phyloP scores from a whole-genome alignment of 2,888 invertebrate genomes.

The Caenorhabditis sp. region DNA sequence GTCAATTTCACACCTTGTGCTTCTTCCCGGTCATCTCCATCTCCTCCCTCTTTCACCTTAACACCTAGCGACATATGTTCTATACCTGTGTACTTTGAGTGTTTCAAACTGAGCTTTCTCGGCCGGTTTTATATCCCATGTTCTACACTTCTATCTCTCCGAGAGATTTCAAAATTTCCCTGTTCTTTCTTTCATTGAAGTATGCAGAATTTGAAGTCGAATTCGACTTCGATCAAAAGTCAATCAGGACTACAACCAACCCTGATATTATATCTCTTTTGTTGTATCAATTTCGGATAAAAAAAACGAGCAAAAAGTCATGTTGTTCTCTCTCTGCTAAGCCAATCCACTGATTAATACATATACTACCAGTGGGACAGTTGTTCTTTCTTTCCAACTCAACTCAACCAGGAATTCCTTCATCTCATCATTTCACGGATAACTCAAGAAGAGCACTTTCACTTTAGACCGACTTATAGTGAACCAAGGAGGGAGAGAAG shows the following conservation, averaged over 20 bases:
- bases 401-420: neutral
- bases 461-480: slow-evolving; percentile 15
- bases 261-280: neutral
- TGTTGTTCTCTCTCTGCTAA: slow-evolving; percentile 7
- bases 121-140: slow-evolving; percentile 5
- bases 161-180: too few relatives aligned
- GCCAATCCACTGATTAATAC: slow-evolving; percentile 21
- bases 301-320: neutral
- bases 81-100: slow-evolving; percentile 24
- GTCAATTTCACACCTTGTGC: slow-evolving; percentile 51
- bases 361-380: slow-evolving; percentile 9
- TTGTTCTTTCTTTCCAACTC: slow-evolving; percentile 12
- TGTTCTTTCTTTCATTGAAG: too few relatives aligned
- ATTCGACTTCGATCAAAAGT: slow-evolving; percentile 4
- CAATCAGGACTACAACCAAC: neutral
- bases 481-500: too few relatives aligned
- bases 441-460: slow-evolving; percentile 15
- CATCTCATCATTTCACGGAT: neutral
- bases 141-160: neutral
- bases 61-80: slow-evolving; percentile 46
- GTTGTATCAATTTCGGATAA: slow-evolving; percentile 2
- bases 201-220: neutral
- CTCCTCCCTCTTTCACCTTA: too few relatives aligned
- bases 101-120: too few relatives aligned
- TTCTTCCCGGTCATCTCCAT: slow-evolving; percentile 5